A percentile compares a stretch with the other conserved stretches of the same genome.
These are phyloP conservation scores for Halcyon senegalensis DNA, from an alignment of 2,113 vertebrate genomes.

Conservation along the genomic window DNA sequence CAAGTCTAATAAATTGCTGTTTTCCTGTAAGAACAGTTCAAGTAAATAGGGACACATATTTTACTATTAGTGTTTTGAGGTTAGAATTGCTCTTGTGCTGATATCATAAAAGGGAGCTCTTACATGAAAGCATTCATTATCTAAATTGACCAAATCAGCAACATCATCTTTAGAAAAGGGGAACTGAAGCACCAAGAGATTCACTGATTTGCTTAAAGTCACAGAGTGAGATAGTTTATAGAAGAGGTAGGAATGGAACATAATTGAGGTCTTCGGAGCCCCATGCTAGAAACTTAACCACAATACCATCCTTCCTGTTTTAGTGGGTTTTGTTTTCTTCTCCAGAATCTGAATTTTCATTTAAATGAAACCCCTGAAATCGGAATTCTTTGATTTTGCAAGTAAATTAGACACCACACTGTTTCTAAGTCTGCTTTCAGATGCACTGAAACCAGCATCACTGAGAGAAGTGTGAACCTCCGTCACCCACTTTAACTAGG, in stretches of 20 bases:
- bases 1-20: neutral
- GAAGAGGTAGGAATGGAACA: neutral
- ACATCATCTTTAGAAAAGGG: neutral
- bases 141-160: neutral
- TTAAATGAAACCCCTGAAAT: constrained; percentile 64
- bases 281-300: constrained; percentile 39
- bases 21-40: neutral
- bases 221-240: neutral
- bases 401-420: constrained; percentile 45
- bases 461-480: constrained; percentile 8
- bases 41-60: neutral
- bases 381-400: constrained; percentile 64
- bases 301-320: constrained; percentile 67
- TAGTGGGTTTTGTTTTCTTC: constrained; percentile 72
- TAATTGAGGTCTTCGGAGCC: constrained; percentile 29
- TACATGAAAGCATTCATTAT: neutral
- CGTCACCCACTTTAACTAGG: neutral
- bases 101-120: neutral
- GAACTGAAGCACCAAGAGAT: constrained; percentile 3
- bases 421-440: constrained; percentile 59
- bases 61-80: neutral
- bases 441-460: constrained; percentile 42
- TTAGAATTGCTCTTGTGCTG: neutral
- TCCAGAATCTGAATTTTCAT: constrained; percentile 68
- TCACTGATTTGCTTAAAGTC: constrained; percentile 32